phyloP scores from a whole-genome alignment of 2,113 vertebrate species.

The rat (Rattus norvegicus) region DNA sequence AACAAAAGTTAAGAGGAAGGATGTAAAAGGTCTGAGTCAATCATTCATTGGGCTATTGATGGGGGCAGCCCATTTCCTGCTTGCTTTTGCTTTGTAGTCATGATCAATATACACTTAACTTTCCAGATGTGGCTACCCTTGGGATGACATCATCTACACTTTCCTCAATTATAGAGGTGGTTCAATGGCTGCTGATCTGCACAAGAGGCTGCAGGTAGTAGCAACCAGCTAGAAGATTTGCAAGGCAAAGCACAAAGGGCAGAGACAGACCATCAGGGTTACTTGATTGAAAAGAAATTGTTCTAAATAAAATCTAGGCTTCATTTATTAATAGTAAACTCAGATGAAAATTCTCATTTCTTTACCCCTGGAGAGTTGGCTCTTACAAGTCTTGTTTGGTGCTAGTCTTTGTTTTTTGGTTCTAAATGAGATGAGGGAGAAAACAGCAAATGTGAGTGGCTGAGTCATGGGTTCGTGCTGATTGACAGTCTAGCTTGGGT shows the following conservation, averaged over 20 bases:
- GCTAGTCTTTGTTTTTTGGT: slow-evolving; percentile 62
- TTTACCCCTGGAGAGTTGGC: neutral
- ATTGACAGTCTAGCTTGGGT: slow-evolving; percentile 74
- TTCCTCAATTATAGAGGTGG: neutral
- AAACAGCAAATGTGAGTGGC: slow-evolving; percentile 55
- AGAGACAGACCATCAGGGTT: neutral
- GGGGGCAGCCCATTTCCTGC: rapidly evolving
- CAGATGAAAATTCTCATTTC: neutral
- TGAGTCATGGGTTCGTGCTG: slow-evolving; percentile 57
- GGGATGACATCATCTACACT: neutral
- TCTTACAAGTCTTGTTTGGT: slow-evolving; percentile 17
- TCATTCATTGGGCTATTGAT: neutral
- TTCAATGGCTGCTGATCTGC: neutral
- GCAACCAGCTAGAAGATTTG: neutral
- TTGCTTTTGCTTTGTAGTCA: neutral
- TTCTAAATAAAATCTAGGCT: neutral
- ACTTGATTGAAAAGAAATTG: neutral
- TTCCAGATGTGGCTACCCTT: neutral
- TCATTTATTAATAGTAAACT: neutral
- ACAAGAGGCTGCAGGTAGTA: neutral
- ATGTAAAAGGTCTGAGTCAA: neutral
- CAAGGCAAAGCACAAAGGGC: rapidly evolving
- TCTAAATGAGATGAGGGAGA: slow-evolving; percentile 14
- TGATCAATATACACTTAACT: neutral
- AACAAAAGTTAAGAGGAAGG: neutral